Evolutionary conservation across 2,888 invertebrate species (phyloP), one percentile per base, ranked within the genome.

Genomic region (Ormyrus thymus): DNA sequence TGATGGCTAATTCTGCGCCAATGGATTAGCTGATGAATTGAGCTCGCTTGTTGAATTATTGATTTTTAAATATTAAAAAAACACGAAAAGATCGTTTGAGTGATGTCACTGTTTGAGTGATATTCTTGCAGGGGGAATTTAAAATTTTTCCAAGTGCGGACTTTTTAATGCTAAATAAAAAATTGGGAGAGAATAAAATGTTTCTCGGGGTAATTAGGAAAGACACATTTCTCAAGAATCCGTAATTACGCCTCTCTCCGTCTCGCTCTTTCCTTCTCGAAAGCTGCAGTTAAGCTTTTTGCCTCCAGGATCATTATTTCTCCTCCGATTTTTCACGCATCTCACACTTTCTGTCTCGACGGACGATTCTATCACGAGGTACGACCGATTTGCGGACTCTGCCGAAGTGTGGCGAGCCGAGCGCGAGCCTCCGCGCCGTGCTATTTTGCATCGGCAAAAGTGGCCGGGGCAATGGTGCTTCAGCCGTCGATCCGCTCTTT

Each of bases 281-380:
- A 55, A 55, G 76, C 76, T 69, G 69, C 76, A 62, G 76, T 76
- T 76, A 68, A 9, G 45, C 69, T 50, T 76, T 76, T 75, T 75
- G 43, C 61, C 29, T 58, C 46, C 9, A 15, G 48, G 70, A 7
- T 29, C 46, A 5, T 51, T 53, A 45, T 62, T 61, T 61, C n/a
- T 58, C 13, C 10, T 72, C 55, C 45, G 8, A 65, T 50, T 48
- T 56, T 66, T 55, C 29, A n/a, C 66, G 51, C 3, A 45, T 43
- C 6, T 10, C 9, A 9, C 6, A 6, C 50, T 43, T 29, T 1
- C 3, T 61, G 55, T 61, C 59, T 72, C 61, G 59, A 7, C 72
- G 51, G 45, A 73, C 64, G 64, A 73, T 73, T 73, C 64, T 73
- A 64, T 73, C 64, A 61, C 7, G 7, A 53, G 51, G 15, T 62